Conservation (phyloP, 2,888 invertebrate genomes). For the Gryllus longicercus region DNA sequence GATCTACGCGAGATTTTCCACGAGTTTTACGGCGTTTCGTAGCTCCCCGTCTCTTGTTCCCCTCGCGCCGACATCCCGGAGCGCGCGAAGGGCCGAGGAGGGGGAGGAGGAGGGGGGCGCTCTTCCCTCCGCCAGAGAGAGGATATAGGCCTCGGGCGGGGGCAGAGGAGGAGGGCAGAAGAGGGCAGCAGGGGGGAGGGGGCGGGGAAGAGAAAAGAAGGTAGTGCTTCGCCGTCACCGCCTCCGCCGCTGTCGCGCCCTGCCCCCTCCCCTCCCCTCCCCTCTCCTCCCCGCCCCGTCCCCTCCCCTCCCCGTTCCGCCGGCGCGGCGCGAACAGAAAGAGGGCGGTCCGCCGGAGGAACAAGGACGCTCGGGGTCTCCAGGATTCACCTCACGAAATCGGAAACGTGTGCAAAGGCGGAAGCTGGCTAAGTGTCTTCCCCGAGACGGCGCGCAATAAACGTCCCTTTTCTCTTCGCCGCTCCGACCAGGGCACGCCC, state of each 20-base stretch:
- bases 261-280: neutral
- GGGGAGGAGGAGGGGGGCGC: neutral
- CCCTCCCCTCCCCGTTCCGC: neutral
- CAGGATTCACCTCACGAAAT: constrained; percentile 17
- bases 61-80: neutral
- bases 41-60: neutral
- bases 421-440: constrained; percentile 17
- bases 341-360: neutral
- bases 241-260: neutral
- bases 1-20: constrained; percentile 11
- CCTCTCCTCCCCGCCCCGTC: too few species aligned
- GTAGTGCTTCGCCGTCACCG: neutral
- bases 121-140: too few species aligned
- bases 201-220: neutral
- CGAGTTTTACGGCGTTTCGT: neutral
- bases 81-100: neutral
- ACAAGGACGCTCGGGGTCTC: neutral
- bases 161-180: neutral
- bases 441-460: constrained; percentile 11
- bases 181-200: neutral
- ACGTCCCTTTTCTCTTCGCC: constrained; percentile 17
- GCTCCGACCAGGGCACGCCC: neutral
- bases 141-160: neutral
- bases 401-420: constrained; percentile 7
- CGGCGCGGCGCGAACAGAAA: neutral